Percentiles rank a stretch among this genome's conserved stretches.
Conservation (phyloP, 2,888 invertebrate genomes). For the Scaptomyza flava region DNA sequence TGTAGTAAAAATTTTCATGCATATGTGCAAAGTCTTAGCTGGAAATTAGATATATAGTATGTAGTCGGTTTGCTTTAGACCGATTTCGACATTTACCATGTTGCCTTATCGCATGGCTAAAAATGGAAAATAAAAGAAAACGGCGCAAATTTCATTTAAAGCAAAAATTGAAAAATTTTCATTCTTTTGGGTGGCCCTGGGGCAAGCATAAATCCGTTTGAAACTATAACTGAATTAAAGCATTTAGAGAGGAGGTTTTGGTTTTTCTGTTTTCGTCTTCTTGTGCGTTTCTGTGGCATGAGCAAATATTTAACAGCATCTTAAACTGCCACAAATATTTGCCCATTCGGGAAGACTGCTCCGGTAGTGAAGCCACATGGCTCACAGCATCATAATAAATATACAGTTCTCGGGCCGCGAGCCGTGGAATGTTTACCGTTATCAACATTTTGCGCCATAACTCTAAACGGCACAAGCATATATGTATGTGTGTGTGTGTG, state of each 20-base stretch:
- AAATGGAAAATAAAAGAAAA: slow-evolving; percentile 45
- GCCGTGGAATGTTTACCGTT: slow-evolving; percentile 36
- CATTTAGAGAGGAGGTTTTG: not conserved
- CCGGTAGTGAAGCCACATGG: slow-evolving; percentile 10
- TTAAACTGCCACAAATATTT: slow-evolving; percentile 57
- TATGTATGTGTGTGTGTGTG: not conserved
- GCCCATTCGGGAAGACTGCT: slow-evolving; percentile 24
- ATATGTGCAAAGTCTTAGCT: slow-evolving; percentile 33
- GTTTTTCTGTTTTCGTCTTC: not conserved
- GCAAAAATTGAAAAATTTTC: slow-evolving; percentile 8
- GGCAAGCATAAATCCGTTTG: slow-evolving; percentile 7
- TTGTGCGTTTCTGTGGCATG: slow-evolving; percentile 52
- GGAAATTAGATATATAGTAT: slow-evolving; percentile 6
- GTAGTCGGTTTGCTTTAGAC: slow-evolving; percentile 15
- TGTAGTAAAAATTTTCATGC: slow-evolving; percentile 24
- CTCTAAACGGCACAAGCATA: slow-evolving; percentile 31
- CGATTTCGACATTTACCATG: slow-evolving; percentile 40
- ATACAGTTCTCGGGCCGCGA: slow-evolving; percentile 14
- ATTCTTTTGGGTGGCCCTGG: slow-evolving; percentile 30
- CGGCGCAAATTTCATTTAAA: slow-evolving; percentile 61
- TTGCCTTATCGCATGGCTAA: slow-evolving; percentile 54
- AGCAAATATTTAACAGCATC: slow-evolving; percentile 60
- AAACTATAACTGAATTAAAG: slow-evolving; percentile 22
- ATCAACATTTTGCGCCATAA: slow-evolving; percentile 69
- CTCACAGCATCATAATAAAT: slow-evolving; percentile 8